phyloP scores from a whole-genome alignment of 2,888 invertebrate species.

The Hofmannophila pseudospretella region DNA sequence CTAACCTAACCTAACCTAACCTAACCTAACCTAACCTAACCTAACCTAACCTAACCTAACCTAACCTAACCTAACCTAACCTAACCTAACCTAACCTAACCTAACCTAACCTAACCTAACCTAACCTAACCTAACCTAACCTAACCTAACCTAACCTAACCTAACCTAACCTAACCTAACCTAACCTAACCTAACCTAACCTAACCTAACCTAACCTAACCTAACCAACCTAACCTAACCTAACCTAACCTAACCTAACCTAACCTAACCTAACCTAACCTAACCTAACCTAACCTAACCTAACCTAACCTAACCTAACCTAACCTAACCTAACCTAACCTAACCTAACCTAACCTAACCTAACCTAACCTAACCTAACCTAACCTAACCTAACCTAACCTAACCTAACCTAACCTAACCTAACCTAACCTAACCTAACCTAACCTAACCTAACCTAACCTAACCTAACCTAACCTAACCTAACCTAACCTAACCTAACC shows the following conservation, averaged over 20 bases:
- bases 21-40: slow-evolving; percentile 14
- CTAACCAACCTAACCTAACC: too few relatives aligned
- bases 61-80: slow-evolving; percentile 11
- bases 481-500: slow-evolving; percentile 26
- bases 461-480: slow-evolving; percentile 27
- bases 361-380: slow-evolving; percentile 27
- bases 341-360: slow-evolving; percentile 22
- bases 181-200: slow-evolving; percentile 20
- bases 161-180: slow-evolving; percentile 18
- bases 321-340: slow-evolving; percentile 13
- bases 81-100: slow-evolving; percentile 14
- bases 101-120: slow-evolving; percentile 16
- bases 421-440: slow-evolving; percentile 27
- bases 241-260: slow-evolving; percentile 23
- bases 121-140: slow-evolving; percentile 16
- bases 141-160: slow-evolving; percentile 20
- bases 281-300: slow-evolving; percentile 18
- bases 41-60: slow-evolving; percentile 13
- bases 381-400: slow-evolving; percentile 28
- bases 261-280: slow-evolving; percentile 19
- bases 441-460: slow-evolving; percentile 16
- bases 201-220: slow-evolving; percentile 19
- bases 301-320: slow-evolving; percentile 15
- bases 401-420: slow-evolving; percentile 28
- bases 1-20: slow-evolving; percentile 15